Evolutionary conservation across 2,113 vertebrate species (phyloP).

Genomic region (Oxyruncus cristatus): DNA sequence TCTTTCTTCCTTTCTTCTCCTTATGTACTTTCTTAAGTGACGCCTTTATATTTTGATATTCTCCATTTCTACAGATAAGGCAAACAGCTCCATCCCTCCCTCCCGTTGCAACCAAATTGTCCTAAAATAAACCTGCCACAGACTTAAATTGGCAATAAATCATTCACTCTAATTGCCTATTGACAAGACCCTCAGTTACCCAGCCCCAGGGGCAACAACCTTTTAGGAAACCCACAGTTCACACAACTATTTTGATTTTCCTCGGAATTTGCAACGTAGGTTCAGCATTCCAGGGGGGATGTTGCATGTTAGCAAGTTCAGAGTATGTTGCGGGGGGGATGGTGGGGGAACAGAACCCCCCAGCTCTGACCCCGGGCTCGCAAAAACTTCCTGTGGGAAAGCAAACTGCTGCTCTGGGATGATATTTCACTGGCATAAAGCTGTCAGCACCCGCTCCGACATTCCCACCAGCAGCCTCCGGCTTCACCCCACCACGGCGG

Average conservation of each 20-base stretch:
- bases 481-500: not conserved
- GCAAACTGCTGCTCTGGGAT: not conserved
- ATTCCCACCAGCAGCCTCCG: not conserved
- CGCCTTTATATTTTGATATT: not conserved
- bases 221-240: not conserved
- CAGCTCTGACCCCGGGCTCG: not conserved
- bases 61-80: not conserved
- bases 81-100: not conserved
- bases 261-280: not conserved
- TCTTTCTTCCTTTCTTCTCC: not conserved
- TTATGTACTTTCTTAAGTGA: not conserved
- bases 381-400: not conserved
- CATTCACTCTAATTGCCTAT: not conserved
- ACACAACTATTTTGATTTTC: not conserved
- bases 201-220: not conserved
- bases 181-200: not conserved
- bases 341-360: not conserved
- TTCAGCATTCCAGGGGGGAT: not conserved
- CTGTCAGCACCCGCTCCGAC: not conserved
- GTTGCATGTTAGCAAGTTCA: not conserved
- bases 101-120: not conserved
- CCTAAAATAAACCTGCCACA: not conserved
- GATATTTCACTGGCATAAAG: not conserved
- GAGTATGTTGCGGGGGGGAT: not conserved
- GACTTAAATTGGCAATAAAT: not conserved